Evolutionary conservation across 2,888 invertebrate genomes (phyloP).

Genomic region (Stratiomys singularior): DNA sequence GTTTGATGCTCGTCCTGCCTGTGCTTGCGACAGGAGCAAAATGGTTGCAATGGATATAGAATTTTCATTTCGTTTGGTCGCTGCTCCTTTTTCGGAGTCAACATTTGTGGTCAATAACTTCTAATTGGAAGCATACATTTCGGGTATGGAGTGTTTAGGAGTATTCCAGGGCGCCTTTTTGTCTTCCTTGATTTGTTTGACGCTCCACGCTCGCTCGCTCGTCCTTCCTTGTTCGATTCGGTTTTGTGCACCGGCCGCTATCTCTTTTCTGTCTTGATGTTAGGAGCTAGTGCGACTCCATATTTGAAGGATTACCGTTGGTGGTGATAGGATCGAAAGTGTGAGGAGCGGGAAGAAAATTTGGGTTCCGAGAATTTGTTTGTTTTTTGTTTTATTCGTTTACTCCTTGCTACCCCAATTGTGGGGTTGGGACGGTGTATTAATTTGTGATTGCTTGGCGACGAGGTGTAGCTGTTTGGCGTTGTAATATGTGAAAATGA

Average conservation of each 20-base stretch:
- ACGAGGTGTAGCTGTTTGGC: background rate
- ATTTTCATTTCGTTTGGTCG: too few relatives aligned
- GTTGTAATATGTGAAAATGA: conserved; percentile 8
- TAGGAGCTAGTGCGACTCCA: conserved; percentile 19
- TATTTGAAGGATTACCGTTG: conserved; percentile 39
- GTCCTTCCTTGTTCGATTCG: background rate
- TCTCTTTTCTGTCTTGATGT: conserved; percentile 6
- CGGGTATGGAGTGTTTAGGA: background rate
- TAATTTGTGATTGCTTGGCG: background rate
- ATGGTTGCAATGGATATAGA: background rate
- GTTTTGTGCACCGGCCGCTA: background rate
- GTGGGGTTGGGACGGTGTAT: background rate
- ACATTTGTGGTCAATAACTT: conserved; percentile 51
- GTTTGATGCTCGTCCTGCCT: background rate
- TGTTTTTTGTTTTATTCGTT: background rate
- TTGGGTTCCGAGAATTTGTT: too few relatives aligned
- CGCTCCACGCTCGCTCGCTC: background rate
- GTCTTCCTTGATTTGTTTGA: conserved; percentile 12
- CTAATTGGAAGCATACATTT: conserved; percentile 52
- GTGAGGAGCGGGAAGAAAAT: too few relatives aligned
- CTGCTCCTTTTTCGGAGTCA: conserved; percentile 8
- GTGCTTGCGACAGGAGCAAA: background rate
- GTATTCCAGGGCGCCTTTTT: conserved; percentile 28
- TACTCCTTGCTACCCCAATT: background rate
- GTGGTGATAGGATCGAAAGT: background rate